Evolutionary conservation across 1,140 invertebrate species (phyloP), one percentile per base, ranked within the genome.

Genomic region (Platyscapa corneri): DNA sequence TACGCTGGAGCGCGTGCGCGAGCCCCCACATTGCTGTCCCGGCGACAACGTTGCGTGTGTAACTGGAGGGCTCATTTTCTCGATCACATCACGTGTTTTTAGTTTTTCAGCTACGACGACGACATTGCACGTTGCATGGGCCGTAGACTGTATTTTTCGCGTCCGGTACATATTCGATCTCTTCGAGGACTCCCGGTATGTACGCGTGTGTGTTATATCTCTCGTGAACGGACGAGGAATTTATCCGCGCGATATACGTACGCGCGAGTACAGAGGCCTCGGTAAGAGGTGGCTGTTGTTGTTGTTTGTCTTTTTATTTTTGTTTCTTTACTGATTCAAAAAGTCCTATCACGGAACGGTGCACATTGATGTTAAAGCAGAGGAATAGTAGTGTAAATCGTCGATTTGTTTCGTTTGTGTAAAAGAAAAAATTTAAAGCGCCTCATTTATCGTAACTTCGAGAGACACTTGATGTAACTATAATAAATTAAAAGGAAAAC

Each of bases 1-100:
- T 85, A 80, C 75, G n/a, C 46, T 46, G 37, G 80, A 75, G 81
- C 82, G 86, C 78, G 80, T 74, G 79, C 87, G 88, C 85, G 86
- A 85, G 87, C 88, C 87, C 30, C 7, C 23, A 80, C 56, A 37
- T 3, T 39, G 70, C 70, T 74, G 37, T 27, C 70, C 70, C 37
- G 37, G 75, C 37, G 23, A 75, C 30, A 23, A 49, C 10, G n/a
- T 49, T 34, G 42, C 75, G 75, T 46, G 75, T 56, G 42, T 37
- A 27, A 34, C n/a, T 53, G 10, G n/a, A 32, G 46, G 75, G 46
- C 46, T 46, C 42, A 77, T 77, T 34, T 74, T 77, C 10, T 56
- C 46, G 3, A 8, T 53, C 14, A 18, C 1, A 0, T 46, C 79
- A 32, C 27, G 37, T 42, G n/a, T n/a, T 27, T 42, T 74, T 74